phyloP scores from a whole-genome alignment of 2,113 vertebrate genomes.

The Macquaria ambigua region DNA sequence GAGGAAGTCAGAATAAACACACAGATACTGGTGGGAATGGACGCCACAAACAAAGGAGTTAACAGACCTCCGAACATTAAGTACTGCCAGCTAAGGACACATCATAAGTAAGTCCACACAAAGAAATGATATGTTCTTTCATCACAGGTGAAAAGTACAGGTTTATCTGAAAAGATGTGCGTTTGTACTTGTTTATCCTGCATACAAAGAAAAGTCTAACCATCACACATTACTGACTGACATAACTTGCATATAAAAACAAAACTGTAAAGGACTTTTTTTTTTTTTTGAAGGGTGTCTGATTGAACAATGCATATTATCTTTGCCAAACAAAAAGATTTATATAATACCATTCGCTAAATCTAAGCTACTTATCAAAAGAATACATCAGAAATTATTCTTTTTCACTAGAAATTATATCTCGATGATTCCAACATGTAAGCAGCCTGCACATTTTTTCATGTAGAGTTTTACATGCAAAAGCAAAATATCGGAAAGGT shows the following conservation, averaged over 20 bases:
- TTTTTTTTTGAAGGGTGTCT: neutral
- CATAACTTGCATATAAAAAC: neutral
- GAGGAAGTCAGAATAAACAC: conserved; percentile 16
- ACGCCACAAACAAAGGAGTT: neutral
- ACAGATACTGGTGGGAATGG: neutral
- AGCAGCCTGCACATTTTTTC: neutral
- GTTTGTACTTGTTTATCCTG: neutral
- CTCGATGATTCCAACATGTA: neutral
- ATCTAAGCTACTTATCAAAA: neutral
- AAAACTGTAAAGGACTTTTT: neutral
- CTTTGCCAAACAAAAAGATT: neutral
- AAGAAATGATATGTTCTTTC: neutral
- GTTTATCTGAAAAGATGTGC: neutral
- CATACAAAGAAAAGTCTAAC: no score
- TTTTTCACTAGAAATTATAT: neutral
- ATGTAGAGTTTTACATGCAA: neutral
- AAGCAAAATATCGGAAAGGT: neutral
- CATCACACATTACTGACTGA: neutral
- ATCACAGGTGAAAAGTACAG: neutral
- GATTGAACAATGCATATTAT: neutral
- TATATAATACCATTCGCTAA: no score
- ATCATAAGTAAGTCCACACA: neutral
- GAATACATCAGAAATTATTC: neutral
- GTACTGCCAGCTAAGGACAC: neutral
- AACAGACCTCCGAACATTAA: neutral